Percentiles rank a stretch among this genome's conserved stretches.
Evolutionary conservation across 2,797 vertebrate species (phyloP).

Genomic region (Chaetodon trifasciatus): DNA sequence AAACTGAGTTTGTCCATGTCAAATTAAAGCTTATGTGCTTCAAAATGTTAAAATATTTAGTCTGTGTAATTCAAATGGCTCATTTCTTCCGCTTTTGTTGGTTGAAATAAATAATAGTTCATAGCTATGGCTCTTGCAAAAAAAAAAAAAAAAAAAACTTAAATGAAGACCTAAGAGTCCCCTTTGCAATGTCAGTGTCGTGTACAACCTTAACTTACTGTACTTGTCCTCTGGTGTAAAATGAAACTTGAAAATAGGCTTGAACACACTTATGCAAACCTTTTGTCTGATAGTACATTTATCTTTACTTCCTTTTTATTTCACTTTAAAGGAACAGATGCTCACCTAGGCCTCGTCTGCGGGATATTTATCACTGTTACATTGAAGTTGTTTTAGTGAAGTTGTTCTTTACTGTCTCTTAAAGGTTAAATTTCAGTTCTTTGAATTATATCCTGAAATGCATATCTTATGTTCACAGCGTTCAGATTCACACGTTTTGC

Average conservation of each 20-base stretch:
- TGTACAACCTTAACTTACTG: not conserved
- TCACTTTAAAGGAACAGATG: not conserved
- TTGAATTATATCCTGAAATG: slow-evolving; percentile 1
- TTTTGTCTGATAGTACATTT: not conserved
- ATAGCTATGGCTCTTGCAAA: slow-evolving; percentile 2
- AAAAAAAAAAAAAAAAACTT: not conserved
- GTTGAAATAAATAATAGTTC: slow-evolving; percentile 6
- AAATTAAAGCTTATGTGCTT: slow-evolving; percentile 42
- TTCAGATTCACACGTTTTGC: not conserved
- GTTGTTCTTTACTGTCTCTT: not conserved
- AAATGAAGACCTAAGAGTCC: not conserved
- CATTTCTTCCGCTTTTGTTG: slow-evolving; percentile 7
- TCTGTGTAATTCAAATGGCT: not conserved
- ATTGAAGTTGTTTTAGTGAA: not conserved
- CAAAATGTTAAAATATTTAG: slow-evolving; percentile 24
- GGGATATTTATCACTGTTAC: not conserved
- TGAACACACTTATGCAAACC: not conserved
- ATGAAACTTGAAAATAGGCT: not conserved
- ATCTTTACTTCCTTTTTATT: not conserved
- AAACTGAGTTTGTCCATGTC: slow-evolving; percentile 40
- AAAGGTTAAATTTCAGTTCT: not conserved
- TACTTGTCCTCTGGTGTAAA: not conserved
- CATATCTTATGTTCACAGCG: not conserved
- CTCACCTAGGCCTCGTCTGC: not conserved
- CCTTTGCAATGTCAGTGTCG: not conserved